Conservation (phyloP, 2,888 invertebrate species). For the Orthosia gothica region DNA sequence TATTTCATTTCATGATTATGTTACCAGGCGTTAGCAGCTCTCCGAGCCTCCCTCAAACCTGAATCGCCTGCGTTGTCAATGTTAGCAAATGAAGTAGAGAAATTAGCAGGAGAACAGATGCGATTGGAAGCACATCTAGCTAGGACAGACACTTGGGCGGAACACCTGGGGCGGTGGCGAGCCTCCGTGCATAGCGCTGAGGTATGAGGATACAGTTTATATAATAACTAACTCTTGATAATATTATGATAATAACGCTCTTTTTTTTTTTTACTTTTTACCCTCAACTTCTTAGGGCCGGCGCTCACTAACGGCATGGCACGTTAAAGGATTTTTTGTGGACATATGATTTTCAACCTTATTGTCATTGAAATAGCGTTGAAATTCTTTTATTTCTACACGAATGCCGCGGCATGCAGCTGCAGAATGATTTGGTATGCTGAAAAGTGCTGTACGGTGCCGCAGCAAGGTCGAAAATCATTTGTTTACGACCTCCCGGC, state of each 20-base stretch:
- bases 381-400: too few species aligned
- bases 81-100: conserved; percentile 96
- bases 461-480: too few species aligned
- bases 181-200: conserved; percentile 96
- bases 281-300: neutral
- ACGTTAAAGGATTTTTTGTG: too few species aligned
- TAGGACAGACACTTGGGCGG: conserved; percentile 97
- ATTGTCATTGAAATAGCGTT: too few species aligned
- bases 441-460: too few species aligned
- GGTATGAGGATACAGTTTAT: conserved; percentile 81
- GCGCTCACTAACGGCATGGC: too few species aligned
- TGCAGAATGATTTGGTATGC: too few species aligned
- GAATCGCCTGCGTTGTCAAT: conserved; percentile 95
- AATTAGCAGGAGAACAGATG: conserved; percentile 95
- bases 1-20: too few species aligned
- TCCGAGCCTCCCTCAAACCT: conserved; percentile 95
- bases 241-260: too few species aligned
- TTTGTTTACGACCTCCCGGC: too few species aligned
- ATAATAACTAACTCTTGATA: neutral
- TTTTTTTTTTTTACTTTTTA: neutral
- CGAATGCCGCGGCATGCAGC: too few species aligned
- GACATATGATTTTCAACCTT: too few species aligned
- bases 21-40: conserved; percentile 94
- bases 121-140: conserved; percentile 96
- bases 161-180: conserved; percentile 97